phyloP scores from a whole-genome alignment of 2,797 vertebrate genomes.

The Tenualosa ilisha region DNA sequence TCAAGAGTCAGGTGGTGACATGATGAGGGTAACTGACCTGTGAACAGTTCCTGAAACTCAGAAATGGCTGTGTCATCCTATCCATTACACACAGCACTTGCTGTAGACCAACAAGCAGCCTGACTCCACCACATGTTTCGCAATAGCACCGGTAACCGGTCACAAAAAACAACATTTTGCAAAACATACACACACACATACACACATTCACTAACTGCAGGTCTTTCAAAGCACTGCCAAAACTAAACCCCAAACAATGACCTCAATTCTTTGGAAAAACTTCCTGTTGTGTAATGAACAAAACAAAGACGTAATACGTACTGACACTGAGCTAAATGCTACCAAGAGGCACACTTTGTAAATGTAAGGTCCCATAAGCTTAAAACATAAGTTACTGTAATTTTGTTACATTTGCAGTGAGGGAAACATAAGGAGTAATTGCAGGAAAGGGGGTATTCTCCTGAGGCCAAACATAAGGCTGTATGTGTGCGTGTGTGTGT shows the following conservation, averaged over 20 bases:
- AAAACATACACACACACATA: constrained; percentile 47
- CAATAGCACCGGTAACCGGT: constrained; percentile 54
- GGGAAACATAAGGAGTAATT: not conserved
- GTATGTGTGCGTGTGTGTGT: not conserved
- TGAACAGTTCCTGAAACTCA: constrained; percentile 38
- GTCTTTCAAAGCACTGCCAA: constrained; percentile 7
- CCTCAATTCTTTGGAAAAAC: not conserved
- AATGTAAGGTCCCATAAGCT: not conserved
- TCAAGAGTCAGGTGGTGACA: constrained; percentile 12
- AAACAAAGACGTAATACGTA: not conserved
- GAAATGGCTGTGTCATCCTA: constrained; percentile 66
- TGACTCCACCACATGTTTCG: constrained; percentile 54
- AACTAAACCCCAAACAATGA: not conserved
- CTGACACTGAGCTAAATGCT: not conserved
- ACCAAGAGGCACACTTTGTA: not conserved
- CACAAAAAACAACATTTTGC: not conserved
- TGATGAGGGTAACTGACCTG: constrained; percentile 27
- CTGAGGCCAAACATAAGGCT: not conserved
- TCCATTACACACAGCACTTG: constrained; percentile 36
- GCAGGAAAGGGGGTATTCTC: not conserved
- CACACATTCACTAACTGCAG: not conserved
- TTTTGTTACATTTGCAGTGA: not conserved
- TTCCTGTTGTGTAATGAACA: not conserved
- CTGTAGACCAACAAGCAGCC: constrained; percentile 45
- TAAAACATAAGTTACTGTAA: not conserved